Conservation (phyloP, 1,140 invertebrate species). For the Anoplophora glabripennis region DNA sequence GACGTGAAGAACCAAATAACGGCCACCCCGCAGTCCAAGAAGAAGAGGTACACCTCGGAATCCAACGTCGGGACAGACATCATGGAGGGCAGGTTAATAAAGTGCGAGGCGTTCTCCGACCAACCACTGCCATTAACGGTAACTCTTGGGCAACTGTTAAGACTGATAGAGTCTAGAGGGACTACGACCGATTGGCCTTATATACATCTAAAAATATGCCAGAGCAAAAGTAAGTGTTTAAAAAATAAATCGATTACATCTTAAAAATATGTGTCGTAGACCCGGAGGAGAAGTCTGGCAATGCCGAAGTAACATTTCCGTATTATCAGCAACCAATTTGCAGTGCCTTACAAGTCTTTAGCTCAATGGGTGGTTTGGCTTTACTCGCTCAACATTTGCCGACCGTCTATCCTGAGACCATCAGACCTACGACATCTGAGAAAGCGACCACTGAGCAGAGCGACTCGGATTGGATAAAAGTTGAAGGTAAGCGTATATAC, state of each 20-base stretch:
- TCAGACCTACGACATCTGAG: constrained; percentile 51
- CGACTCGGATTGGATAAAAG: constrained; percentile 71
- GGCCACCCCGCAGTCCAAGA: constrained; percentile 42
- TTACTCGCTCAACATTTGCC: constrained; percentile 83
- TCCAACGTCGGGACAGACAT: constrained; percentile 12
- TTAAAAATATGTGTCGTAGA: background rate
- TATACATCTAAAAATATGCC: constrained; percentile 43
- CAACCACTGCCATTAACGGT: constrained; percentile 42
- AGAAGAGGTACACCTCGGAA: constrained; percentile 41
- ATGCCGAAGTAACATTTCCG: constrained; percentile 10
- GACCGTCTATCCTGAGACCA: constrained; percentile 78
- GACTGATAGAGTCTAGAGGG: constrained; percentile 42
- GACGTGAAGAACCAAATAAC: constrained; percentile 62
- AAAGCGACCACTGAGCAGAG: constrained; percentile 54
- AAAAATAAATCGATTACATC: too few relatives aligned
- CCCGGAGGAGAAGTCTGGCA: background rate
- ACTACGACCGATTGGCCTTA: constrained; percentile 41
- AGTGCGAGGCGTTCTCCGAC: constrained; percentile 40
- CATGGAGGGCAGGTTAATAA: constrained; percentile 41
- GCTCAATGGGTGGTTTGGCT: constrained; percentile 80
- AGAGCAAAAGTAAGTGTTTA: constrained; percentile 39
- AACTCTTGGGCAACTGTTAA: constrained; percentile 43
- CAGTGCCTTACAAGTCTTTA: constrained; percentile 78
- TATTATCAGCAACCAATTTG: constrained; percentile 51
- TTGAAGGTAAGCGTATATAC: constrained; percentile 45